Conservation (phyloP, 2,888 invertebrate genomes). For the Lepeophtheirus nordmannii region DNA sequence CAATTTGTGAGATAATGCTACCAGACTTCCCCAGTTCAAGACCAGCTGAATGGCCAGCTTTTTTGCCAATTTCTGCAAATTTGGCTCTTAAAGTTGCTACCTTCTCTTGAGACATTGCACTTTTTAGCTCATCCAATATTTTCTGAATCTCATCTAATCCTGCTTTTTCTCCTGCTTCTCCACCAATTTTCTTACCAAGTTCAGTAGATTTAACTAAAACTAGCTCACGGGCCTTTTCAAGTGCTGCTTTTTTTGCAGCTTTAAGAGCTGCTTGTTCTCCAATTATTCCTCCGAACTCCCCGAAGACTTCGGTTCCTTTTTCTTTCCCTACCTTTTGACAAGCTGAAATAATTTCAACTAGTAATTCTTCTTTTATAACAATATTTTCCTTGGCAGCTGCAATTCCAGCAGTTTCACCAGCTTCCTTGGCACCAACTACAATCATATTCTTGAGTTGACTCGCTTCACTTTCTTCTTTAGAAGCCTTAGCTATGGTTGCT, state of each 20-base stretch:
- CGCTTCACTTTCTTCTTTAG: slow-evolving; percentile 13
- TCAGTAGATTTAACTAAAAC: background rate
- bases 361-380: background rate
- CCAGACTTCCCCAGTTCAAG: background rate
- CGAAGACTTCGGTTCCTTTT: slow-evolving; percentile 21
- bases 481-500: slow-evolving; percentile 21
- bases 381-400: slow-evolving; percentile 18
- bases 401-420: slow-evolving; percentile 17
- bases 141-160: slow-evolving; percentile 20
- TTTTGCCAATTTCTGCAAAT: slow-evolving; percentile 20
- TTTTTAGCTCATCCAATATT: background rate
- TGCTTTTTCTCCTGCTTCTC: slow-evolving; percentile 16
- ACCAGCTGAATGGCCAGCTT: slow-evolving; percentile 15
- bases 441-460: slow-evolving; percentile 9
- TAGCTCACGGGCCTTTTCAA: slow-evolving; percentile 15
- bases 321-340: slow-evolving; percentile 13
- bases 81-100: background rate
- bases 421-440: slow-evolving; percentile 11
- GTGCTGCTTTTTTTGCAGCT: slow-evolving; percentile 9
- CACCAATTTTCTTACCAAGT: slow-evolving; percentile 19
- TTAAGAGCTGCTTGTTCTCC: slow-evolving; percentile 20
- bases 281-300: slow-evolving; percentile 23
- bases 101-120: slow-evolving; percentile 19
- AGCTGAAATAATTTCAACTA: slow-evolving; percentile 12
- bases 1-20: slow-evolving; percentile 6